Evolutionary conservation across 2,797 vertebrate species (phyloP).

Genomic region (Falco novaeseelandiae): DNA sequence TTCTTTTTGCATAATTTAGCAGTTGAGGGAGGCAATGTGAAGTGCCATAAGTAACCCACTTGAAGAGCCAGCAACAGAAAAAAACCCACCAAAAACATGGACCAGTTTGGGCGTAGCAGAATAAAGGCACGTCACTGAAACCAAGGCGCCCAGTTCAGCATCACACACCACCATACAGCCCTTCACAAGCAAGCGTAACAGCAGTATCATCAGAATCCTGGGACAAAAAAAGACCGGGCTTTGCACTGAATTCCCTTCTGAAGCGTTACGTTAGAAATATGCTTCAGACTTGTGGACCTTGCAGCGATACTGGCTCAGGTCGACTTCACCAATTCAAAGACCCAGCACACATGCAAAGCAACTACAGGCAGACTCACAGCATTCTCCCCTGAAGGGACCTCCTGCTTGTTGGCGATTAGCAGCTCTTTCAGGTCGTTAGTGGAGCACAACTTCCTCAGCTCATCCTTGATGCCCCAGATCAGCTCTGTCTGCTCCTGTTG

Average conservation of each 20-base stretch:
- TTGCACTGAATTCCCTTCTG: background rate
- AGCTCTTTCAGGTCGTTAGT: constrained; percentile 94
- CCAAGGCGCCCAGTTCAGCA: background rate
- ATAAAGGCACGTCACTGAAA: background rate
- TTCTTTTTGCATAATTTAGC: background rate
- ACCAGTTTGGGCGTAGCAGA: background rate
- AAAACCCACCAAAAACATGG: accelerated
- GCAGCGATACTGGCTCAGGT: background rate
- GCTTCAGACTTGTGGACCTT: background rate
- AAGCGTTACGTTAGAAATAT: background rate
- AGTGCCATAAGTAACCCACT: background rate
- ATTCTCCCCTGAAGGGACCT: constrained; percentile 93
- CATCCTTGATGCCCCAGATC: constrained; percentile 95
- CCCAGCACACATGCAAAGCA: accelerated
- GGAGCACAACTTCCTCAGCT: constrained; percentile 90
- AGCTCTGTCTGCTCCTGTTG: constrained; percentile 91
- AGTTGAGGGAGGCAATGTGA: background rate
- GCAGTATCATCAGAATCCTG: background rate
- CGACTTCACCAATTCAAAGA: background rate
- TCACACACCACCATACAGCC: background rate
- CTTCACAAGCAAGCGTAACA: background rate
- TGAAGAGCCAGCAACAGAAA: background rate
- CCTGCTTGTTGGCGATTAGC: constrained; percentile 93
- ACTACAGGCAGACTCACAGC: constrained; percentile 82
- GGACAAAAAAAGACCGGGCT: background rate